Evolutionary conservation across 2,888 invertebrate genomes (phyloP).

Genomic region (Ernsta delagoae): DNA sequence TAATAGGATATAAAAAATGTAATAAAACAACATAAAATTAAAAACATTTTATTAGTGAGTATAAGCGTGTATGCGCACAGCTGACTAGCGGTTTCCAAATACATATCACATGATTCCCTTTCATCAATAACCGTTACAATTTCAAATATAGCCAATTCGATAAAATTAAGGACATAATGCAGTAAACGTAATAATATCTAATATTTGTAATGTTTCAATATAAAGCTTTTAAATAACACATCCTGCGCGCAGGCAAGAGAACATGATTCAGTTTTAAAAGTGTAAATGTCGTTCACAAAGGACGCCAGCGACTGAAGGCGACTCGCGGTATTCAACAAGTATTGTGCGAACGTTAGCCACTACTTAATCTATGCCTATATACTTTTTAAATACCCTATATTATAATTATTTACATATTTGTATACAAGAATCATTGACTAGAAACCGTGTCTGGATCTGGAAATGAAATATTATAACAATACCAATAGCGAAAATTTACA

Average conservation of each 20-base stretch:
- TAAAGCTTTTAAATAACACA: slow-evolving; percentile 28
- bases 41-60: slow-evolving; percentile 79
- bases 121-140: slow-evolving; percentile 51
- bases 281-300: slow-evolving; percentile 16
- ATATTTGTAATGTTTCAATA: slow-evolving; percentile 29
- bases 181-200: slow-evolving; percentile 18
- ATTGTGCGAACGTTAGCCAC: slow-evolving; percentile 75
- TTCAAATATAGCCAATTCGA: slow-evolving; percentile 48
- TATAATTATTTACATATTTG: slow-evolving; percentile 56
- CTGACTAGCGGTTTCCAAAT: slow-evolving; percentile 80
- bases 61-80: slow-evolving; percentile 82
- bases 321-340: slow-evolving; percentile 53
- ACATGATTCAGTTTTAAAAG: slow-evolving; percentile 14
- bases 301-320: slow-evolving; percentile 10
- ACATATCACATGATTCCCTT: slow-evolving; percentile 75
- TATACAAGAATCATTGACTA: slow-evolving; percentile 81
- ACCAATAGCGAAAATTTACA: slow-evolving; percentile 58
- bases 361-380: slow-evolving; percentile 63
- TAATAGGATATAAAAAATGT: background rate
- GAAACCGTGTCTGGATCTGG: slow-evolving; percentile 76
- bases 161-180: slow-evolving; percentile 41
- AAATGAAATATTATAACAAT: slow-evolving; percentile 57
- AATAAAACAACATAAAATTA: slow-evolving; percentile 55
- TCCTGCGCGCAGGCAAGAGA: slow-evolving; percentile 29
- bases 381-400: slow-evolving; percentile 68